phyloP scores from a whole-genome alignment of 2,113 vertebrate genomes.

The Pseudopipra pipra region DNA sequence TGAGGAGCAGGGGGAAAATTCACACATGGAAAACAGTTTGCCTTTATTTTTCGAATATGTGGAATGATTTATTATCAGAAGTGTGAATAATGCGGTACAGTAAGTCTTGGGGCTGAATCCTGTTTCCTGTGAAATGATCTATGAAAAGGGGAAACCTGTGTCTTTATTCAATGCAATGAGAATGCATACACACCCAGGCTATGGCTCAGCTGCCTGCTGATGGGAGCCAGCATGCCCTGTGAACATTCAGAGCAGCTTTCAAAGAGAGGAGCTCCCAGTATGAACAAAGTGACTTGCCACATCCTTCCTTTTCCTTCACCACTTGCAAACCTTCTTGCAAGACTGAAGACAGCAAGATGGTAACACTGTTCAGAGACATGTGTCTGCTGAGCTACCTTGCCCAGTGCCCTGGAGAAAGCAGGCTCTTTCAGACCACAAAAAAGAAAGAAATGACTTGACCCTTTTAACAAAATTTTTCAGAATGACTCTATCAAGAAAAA shows the following conservation, averaged over 20 bases:
- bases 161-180: background rate
- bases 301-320: constrained; percentile 19
- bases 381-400: background rate
- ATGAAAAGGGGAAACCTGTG: constrained; percentile 6
- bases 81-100: background rate
- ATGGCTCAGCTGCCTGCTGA: constrained; percentile 16
- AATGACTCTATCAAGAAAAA: background rate
- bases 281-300: background rate
- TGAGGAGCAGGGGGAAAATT: background rate
- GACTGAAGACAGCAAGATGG: background rate
- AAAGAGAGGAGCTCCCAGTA: background rate
- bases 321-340: background rate
- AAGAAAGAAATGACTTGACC: background rate
- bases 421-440: background rate
- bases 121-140: constrained; percentile 43
- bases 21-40: constrained; percentile 22
- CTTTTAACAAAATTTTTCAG: background rate
- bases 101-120: constrained; percentile 4
- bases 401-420: background rate
- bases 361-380: background rate
- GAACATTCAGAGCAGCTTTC: background rate
- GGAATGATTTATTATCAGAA: constrained; percentile 42
- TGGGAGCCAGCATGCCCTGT: background rate
- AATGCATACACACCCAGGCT: background rate
- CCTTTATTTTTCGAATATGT: constrained; percentile 24